phyloP scores from a whole-genome alignment of 2,113 vertebrate genomes.

The Colinus virginianus region DNA sequence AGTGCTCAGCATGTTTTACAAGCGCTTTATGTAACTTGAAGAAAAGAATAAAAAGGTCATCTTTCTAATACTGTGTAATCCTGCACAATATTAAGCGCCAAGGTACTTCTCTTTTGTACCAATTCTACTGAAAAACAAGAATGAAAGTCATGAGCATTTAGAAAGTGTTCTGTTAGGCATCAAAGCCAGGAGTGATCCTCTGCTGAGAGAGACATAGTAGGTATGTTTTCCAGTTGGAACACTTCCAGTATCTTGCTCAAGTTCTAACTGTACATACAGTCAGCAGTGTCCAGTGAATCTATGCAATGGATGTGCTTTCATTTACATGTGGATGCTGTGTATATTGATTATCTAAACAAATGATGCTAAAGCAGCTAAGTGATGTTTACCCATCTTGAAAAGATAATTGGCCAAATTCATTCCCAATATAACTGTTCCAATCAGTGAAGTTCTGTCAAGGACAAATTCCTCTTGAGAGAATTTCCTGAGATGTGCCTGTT shows the following conservation, averaged over 20 bases:
- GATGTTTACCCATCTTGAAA: slow-evolving; percentile 8
- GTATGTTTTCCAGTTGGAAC: not conserved
- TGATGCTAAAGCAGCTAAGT: not conserved
- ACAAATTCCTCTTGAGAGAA: not conserved
- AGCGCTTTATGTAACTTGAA: not conserved
- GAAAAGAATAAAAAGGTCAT: slow-evolving; percentile 51
- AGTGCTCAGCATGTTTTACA: slow-evolving; percentile 54
- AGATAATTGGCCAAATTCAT: slow-evolving; percentile 6
- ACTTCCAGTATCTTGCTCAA: not conserved
- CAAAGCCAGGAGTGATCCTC: not conserved
- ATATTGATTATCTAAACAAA: slow-evolving; percentile 18
- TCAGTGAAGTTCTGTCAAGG: slow-evolving; percentile 7
- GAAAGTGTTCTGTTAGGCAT: not conserved
- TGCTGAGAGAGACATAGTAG: not conserved
- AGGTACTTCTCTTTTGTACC: not conserved
- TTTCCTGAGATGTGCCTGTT: not conserved
- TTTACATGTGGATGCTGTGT: not conserved
- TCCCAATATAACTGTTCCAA: not conserved
- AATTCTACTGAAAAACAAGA: not conserved
- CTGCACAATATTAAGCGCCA: not conserved
- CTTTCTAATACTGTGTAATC: slow-evolving; percentile 33
- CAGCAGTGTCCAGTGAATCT: not conserved
- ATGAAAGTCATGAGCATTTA: not conserved
- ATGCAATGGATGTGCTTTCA: not conserved
- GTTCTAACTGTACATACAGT: not conserved